Conservation (phyloP, 2,113 vertebrate species). For the Eptatretus burgeri region DNA sequence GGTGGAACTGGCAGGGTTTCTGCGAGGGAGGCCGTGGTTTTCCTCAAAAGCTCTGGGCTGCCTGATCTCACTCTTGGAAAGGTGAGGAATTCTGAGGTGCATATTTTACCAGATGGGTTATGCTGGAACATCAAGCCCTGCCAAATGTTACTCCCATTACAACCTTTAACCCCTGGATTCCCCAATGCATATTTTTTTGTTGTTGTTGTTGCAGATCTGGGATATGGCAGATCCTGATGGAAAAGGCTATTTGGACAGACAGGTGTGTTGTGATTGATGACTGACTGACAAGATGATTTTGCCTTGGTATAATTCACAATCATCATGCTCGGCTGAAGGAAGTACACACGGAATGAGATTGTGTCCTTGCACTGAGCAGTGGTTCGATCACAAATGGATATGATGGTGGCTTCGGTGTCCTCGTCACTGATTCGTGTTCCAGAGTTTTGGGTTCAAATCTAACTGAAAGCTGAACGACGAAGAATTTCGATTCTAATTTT, state of each 20-base stretch:
- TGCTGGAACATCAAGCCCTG: no score
- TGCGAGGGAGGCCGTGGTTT: conserved; percentile 63
- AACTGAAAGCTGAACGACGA: no score
- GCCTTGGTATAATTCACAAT: conserved; percentile 8
- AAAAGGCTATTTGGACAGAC: conserved; percentile 71
- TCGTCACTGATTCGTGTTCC: no score
- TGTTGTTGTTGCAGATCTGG: conserved; percentile 42
- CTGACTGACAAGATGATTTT: not conserved
- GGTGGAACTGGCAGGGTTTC: conserved; percentile 43
- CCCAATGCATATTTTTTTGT: not conserved
- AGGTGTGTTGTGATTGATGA: conserved; percentile 25
- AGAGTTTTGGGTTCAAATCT: no score
- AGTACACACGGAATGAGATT: no score
- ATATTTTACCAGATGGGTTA: no score
- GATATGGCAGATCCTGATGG: conserved; percentile 74
- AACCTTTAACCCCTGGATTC: no score
- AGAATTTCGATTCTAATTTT: no score
- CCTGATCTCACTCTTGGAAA: conserved; percentile 73
- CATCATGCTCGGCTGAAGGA: not conserved
- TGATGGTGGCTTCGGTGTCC: no score
- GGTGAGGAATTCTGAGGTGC: conserved; percentile 19
- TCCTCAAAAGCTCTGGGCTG: conserved; percentile 71
- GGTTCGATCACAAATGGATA: no score
- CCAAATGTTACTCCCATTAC: no score
- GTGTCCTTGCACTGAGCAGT: no score